Base-by-base conservation (phyloP, 1,140 invertebrate species). In the Papilio helenus region DNA sequence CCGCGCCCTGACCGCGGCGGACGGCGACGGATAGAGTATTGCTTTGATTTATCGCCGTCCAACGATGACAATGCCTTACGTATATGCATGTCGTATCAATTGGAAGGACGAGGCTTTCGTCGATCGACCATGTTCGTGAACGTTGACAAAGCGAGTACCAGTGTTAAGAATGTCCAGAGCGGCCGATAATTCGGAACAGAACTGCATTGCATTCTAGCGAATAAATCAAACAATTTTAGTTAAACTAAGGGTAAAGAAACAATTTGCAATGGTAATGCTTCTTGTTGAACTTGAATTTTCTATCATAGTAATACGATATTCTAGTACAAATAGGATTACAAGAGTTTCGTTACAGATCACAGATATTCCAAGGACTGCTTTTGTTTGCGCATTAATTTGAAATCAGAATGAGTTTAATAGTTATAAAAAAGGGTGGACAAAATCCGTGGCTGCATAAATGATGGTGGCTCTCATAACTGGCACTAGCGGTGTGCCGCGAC, bases 1-100 rank as follows among this genome's bases (percentile, higher is more conserved):
- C 88, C 71, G 81, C 79, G 82, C 79, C 80, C 79, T 83, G 46
- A 78, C 20, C 83, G 84, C 83, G 79, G 72, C 68, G 72, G 82
- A 80, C 26, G 72, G 72, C 87, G 91, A 93, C 89, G 92, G 91
- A 94, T 93, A 93, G 92, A 89, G 85, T 90, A 89, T 78, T 84
- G 83, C 81, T 84, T 88, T 93, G 92, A 93, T 94, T 92, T 93
- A 93, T 84, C 76, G 58, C 83, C 79, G 81, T 79, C 55, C 80
- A 79, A 79, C 79, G 82, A 80, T 87, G 89, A 89, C 89, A 90
- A 87, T 88, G 81, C 82, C 81, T 87, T 83, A 85, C 87, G 84
- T 68, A 79, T 86, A 81, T 82, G 83, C 81, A 80, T 84, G 82
- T 58, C 79, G 79, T 79, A 77, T 83, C 86, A 83, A 84, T 83